Evolutionary conservation across 2,888 invertebrate species (phyloP).

Genomic region (Bimastos eiseni): DNA sequence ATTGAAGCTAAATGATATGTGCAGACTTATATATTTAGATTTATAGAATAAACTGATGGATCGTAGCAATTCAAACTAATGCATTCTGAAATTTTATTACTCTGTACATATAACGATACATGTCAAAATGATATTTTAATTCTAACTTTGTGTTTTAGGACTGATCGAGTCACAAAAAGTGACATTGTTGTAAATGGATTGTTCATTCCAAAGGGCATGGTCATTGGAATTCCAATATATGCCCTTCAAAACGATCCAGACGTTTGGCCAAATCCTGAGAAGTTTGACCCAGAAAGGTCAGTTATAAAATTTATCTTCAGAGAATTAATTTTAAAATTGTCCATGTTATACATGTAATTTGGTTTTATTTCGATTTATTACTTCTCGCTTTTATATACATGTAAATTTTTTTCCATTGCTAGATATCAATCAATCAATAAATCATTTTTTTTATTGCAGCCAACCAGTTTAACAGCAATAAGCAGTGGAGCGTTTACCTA

Average conservation of each 20-base stretch:
- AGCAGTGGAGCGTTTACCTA: no score
- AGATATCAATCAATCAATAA: no score
- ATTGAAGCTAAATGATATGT: neutral
- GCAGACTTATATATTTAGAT: neutral
- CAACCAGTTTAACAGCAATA: no score
- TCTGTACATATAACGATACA: neutral
- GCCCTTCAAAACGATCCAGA: conserved; percentile 41
- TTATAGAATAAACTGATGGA: neutral
- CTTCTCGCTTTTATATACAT: no score
- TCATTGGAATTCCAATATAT: conserved; percentile 39
- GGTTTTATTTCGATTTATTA: no score
- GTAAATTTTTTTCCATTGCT: no score
- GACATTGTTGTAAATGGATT: conserved; percentile 36
- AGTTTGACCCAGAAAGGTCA: conserved; percentile 43
- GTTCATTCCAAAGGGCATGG: conserved; percentile 37
- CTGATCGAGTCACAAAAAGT: conserved; percentile 29
- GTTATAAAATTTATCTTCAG: neutral
- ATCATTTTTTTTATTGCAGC: no score
- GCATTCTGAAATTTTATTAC: neutral
- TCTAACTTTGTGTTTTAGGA: neutral
- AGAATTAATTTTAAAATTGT: neutral
- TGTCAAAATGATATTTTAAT: neutral
- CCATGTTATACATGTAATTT: neutral
- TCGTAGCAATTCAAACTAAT: neutral
- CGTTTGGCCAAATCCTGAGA: conserved; percentile 40